phyloP scores from a whole-genome alignment of 2,888 invertebrate species.

The Drosophila paracracens region DNA sequence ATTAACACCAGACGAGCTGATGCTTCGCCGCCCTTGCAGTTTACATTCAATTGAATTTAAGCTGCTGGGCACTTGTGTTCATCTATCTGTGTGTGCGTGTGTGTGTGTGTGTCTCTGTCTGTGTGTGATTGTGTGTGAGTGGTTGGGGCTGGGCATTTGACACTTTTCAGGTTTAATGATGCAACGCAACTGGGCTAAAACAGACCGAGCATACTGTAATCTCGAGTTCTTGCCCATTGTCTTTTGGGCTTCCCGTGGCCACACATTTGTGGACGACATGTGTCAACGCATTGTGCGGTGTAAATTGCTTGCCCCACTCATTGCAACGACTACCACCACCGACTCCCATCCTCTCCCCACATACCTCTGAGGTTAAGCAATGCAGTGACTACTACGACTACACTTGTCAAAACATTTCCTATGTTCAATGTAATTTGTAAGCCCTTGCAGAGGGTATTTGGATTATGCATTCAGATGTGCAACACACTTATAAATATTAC shows the following conservation, averaged over 20 bases:
- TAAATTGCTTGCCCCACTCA: constrained; percentile 70
- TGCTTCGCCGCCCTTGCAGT: constrained; percentile 25
- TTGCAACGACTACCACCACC: constrained; percentile 1
- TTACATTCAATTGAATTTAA: constrained; percentile 65
- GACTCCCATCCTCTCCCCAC: background rate
- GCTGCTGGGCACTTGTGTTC: constrained; percentile 32
- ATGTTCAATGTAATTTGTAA: no score
- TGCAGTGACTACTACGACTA: constrained; percentile 41
- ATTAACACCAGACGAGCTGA: constrained; percentile 56
- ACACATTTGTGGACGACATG: constrained; percentile 78
- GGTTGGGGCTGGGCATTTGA: constrained; percentile 63
- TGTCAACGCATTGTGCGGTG: constrained; percentile 79
- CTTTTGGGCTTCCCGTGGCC: constrained; percentile 57
- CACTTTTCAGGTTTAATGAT: constrained; percentile 79
- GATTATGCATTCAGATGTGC: no score
- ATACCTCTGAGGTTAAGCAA: constrained; percentile 54
- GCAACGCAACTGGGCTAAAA: constrained; percentile 50
- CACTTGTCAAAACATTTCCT: constrained; percentile 3
- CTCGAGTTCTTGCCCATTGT: constrained; percentile 61
- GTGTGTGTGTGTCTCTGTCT: constrained; percentile 6
- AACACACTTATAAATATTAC: no score
- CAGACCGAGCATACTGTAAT: constrained; percentile 27
- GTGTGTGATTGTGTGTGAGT: constrained; percentile 10
- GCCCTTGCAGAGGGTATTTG: no score
- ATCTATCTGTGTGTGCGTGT: constrained; percentile 1